Percentiles rank a stretch among this genome's conserved stretches.
phyloP scores from a whole-genome alignment of 2,888 invertebrate species.

The Unio pictorum region DNA sequence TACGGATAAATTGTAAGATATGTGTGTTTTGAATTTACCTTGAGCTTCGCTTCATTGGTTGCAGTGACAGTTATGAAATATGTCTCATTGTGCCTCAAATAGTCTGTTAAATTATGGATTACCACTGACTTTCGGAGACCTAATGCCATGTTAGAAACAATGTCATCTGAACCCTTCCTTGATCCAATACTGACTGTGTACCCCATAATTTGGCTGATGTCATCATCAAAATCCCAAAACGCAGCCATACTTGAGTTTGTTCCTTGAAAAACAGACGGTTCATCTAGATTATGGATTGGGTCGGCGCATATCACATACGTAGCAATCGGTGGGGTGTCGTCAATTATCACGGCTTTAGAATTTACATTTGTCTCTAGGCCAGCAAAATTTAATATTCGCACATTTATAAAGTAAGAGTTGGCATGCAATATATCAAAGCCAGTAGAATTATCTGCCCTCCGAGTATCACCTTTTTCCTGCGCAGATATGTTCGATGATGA shows the following conservation, averaged over 20 bases:
- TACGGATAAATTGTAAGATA: too few species aligned
- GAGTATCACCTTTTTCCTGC: too few species aligned
- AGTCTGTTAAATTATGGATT: neutral
- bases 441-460: too few species aligned
- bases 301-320: conserved; percentile 45
- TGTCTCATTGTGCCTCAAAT: conserved; percentile 16
- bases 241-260: conserved; percentile 43
- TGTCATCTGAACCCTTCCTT: conserved; percentile 5
- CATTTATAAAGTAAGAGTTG: conserved; percentile 41
- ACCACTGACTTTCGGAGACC: conserved; percentile 9
- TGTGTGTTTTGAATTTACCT: too few species aligned
- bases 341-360: conserved; percentile 45
- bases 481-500: neutral
- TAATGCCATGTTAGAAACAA: conserved; percentile 23
- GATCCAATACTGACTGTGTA: conserved; percentile 33
- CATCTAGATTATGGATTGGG: conserved; percentile 42
- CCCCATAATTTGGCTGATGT: conserved; percentile 31
- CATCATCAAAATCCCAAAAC: conserved; percentile 46
- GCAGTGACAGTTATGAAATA: conserved; percentile 37
- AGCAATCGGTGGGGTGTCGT: conserved; percentile 39
- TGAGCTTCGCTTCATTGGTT: conserved; percentile 29
- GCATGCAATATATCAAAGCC: neutral
- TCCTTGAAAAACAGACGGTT: conserved; percentile 39
- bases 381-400: conserved; percentile 42
- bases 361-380: conserved; percentile 30